These are phyloP conservation scores for Listronotus oregonensis DNA, from an alignment of 1,140 invertebrate genomes.

Conservation along the genomic window DNA sequence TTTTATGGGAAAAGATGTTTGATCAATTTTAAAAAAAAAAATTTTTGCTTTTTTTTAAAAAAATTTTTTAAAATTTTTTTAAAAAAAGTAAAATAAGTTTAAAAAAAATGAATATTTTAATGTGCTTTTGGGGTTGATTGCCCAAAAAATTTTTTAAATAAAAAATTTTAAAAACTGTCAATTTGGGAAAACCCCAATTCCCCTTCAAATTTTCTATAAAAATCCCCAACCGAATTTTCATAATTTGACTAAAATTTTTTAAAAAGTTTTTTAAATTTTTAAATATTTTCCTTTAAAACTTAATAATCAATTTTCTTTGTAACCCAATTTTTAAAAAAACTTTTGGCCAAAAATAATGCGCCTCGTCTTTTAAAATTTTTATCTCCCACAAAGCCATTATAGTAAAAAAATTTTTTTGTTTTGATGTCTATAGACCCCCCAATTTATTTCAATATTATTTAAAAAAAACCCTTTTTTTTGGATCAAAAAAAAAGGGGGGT, in stretches of 20 bases:
- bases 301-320: slow-evolving; percentile 59
- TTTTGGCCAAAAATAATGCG: slow-evolving; percentile 83
- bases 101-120: no score
- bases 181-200: slow-evolving; percentile 88
- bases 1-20: no score
- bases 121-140: no score
- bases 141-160: no score
- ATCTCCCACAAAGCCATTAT: slow-evolving; percentile 67
- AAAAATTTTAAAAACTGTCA: no score
- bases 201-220: slow-evolving; percentile 88
- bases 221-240: slow-evolving; percentile 69
- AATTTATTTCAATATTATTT: slow-evolving; percentile 61
- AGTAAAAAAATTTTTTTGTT: slow-evolving; percentile 82
- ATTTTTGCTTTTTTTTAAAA: no score
- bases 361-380: slow-evolving; percentile 67
- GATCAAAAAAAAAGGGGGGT: slow-evolving; percentile 52
- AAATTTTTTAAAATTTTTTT: no score
- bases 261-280: slow-evolving; percentile 81
- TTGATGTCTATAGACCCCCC: slow-evolving; percentile 58
- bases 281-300: slow-evolving; percentile 73
- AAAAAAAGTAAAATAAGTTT: no score
- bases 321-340: slow-evolving; percentile 53
- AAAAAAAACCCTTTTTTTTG: slow-evolving; percentile 61
- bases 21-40: no score
- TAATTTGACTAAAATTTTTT: slow-evolving; percentile 77